Evolutionary conservation across 1,140 invertebrate species (phyloP).

Genomic region (Zaprionus davidi): DNA sequence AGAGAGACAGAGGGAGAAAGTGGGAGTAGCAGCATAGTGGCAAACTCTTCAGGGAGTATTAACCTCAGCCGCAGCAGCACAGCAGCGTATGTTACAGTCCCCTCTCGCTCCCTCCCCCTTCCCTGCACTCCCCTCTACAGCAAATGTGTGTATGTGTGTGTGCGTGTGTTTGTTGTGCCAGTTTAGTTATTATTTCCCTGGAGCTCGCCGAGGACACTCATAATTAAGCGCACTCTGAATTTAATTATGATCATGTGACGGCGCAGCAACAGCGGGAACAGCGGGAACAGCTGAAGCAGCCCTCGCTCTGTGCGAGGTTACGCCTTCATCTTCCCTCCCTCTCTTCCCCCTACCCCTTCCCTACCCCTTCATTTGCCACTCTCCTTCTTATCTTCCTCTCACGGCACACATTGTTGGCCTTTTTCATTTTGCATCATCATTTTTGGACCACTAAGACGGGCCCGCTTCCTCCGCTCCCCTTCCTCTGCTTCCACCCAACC

Average conservation of each 20-base stretch:
- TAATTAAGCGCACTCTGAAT: constrained; percentile 54
- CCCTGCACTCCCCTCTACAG: not conserved
- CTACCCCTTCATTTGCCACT: too few species aligned
- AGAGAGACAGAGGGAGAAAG: not conserved
- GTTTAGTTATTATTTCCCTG: constrained; percentile 46
- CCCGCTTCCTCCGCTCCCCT: not conserved
- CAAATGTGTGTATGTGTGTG: constrained; percentile 3
- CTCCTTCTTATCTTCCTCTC: not conserved
- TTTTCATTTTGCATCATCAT: constrained; percentile 43
- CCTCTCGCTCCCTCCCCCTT: not conserved
- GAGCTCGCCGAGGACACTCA: constrained; percentile 31
- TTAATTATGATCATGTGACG: constrained; percentile 48
- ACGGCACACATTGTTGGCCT: constrained; percentile 12
- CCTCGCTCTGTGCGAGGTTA: not conserved
- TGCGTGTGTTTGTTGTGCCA: constrained; percentile 17
- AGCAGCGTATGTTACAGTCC: not conserved
- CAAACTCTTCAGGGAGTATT: not conserved
- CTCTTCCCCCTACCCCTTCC: not conserved
- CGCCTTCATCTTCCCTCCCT: not conserved
- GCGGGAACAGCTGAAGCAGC: not conserved
- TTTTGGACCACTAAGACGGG: constrained; percentile 1
- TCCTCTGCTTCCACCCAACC: not conserved
- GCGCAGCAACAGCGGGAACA: constrained; percentile 5
- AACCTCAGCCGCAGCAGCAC: not conserved
- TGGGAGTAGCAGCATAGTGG: not conserved